These are phyloP conservation scores for Alviniconcha marisindica DNA, from an alignment of 1,140 invertebrate species.

Conservation along the genomic window DNA sequence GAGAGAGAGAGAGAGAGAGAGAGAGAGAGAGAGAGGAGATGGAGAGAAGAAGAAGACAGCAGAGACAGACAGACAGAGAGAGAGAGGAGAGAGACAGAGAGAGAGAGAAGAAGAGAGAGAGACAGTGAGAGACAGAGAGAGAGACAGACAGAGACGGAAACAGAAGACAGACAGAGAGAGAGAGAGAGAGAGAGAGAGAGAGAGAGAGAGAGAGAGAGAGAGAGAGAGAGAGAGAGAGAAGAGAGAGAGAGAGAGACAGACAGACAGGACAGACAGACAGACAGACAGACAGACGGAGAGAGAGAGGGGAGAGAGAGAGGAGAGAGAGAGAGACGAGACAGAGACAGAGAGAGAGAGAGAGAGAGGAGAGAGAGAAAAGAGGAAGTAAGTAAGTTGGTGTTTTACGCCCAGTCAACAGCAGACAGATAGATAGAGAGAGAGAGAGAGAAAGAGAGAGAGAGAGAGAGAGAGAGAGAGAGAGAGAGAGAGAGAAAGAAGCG, in stretches of 20 bases:
- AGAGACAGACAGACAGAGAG: not conserved
- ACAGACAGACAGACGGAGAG: no score
- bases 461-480: constrained; percentile 31
- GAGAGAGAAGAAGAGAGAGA: constrained; percentile 39
- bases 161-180: constrained; percentile 23
- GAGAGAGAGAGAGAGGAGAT: not conserved
- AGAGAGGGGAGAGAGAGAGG: no score
- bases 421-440: constrained; percentile 25
- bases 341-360: not conserved
- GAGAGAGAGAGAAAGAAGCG: not conserved
- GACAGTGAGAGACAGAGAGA: not conserved
- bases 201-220: constrained; percentile 39
- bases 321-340: no score
- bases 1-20: not conserved
- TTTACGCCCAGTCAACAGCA: no score
- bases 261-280: no score
- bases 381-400: not conserved
- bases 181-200: constrained; percentile 40
- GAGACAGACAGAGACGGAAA: not conserved
- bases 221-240: constrained; percentile 6
- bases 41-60: not conserved
- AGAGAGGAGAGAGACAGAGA: not conserved
- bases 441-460: constrained; percentile 39
- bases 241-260: constrained; percentile 3
- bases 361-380: not conserved